Percentiles rank a stretch among this genome's conserved stretches.
Conservation (phyloP, 2,797 vertebrate species). For the Cryptoblepharus egeriae region DNA sequence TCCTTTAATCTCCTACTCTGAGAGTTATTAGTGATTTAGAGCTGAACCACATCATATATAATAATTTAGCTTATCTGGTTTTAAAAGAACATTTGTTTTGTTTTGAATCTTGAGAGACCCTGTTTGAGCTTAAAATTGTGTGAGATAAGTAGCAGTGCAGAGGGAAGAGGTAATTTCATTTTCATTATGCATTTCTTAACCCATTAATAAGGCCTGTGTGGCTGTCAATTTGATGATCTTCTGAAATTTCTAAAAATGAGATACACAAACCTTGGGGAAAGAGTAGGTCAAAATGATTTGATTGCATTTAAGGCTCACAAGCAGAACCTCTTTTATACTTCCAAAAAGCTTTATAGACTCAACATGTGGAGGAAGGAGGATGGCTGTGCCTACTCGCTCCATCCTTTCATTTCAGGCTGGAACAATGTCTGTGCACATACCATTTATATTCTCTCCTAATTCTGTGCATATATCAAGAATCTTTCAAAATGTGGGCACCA, state of each 20-base stretch:
- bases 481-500: background rate
- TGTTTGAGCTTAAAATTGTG: slow-evolving; percentile 46
- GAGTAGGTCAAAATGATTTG: background rate
- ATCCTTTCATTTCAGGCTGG: background rate
- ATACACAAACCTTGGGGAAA: background rate
- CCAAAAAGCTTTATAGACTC: background rate
- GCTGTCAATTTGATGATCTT: slow-evolving; percentile 1
- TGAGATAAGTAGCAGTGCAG: slow-evolving; percentile 39
- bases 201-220: slow-evolving; percentile 4
- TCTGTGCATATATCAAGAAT: background rate
- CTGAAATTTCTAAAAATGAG: background rate
- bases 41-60: slow-evolving; percentile 63
- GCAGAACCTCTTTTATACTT: background rate
- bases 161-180: slow-evolving; percentile 26
- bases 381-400: no score
- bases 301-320: background rate
- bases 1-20: slow-evolving; percentile 59
- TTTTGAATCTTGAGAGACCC: slow-evolving; percentile 57
- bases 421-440: background rate
- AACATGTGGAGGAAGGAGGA: background rate
- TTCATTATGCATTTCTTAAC: slow-evolving; percentile 22
- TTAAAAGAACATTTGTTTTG: slow-evolving; percentile 63
- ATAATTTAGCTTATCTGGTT: slow-evolving; percentile 66
- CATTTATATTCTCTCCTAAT: no score
- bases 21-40: slow-evolving; percentile 67